A percentile compares a stretch with the other conserved stretches of the same genome.
phyloP scores from a whole-genome alignment of 2,797 vertebrate genomes.

The Vespertilio murinus region DNA sequence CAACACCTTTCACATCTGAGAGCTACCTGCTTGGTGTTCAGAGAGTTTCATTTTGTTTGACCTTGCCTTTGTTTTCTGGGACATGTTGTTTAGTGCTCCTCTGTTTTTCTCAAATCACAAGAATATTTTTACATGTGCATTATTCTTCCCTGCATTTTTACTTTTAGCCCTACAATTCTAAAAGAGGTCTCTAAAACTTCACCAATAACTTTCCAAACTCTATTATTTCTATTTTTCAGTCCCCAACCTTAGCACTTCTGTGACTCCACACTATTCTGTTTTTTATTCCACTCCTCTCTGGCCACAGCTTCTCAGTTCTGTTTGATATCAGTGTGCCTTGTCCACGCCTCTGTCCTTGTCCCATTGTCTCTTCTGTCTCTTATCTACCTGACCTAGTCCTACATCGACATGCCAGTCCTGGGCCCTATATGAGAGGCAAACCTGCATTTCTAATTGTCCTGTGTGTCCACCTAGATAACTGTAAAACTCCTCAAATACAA shows the following conservation, averaged over 20 bases:
- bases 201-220: not conserved
- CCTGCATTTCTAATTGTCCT: not conserved
- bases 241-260: constrained; percentile 28
- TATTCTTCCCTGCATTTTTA: not conserved
- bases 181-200: constrained; percentile 51
- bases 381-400: not conserved
- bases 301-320: not conserved
- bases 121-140: not conserved
- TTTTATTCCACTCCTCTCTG: not conserved
- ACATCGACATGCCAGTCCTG: not conserved
- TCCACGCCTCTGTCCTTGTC: too few species aligned
- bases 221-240: not conserved
- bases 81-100: not conserved
- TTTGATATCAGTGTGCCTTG: not conserved
- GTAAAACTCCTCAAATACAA: not conserved
- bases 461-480: not conserved
- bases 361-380: not conserved
- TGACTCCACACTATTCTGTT: not conserved
- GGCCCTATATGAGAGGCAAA: not conserved
- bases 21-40: constrained; percentile 48
- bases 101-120: not conserved
- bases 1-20: constrained; percentile 75
- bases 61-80: constrained; percentile 25
- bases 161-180: not conserved
- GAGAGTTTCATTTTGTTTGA: not conserved